Evolutionary conservation across 2,797 vertebrate genomes (phyloP).

Genomic region (Triplophysa yarkandensis): DNA sequence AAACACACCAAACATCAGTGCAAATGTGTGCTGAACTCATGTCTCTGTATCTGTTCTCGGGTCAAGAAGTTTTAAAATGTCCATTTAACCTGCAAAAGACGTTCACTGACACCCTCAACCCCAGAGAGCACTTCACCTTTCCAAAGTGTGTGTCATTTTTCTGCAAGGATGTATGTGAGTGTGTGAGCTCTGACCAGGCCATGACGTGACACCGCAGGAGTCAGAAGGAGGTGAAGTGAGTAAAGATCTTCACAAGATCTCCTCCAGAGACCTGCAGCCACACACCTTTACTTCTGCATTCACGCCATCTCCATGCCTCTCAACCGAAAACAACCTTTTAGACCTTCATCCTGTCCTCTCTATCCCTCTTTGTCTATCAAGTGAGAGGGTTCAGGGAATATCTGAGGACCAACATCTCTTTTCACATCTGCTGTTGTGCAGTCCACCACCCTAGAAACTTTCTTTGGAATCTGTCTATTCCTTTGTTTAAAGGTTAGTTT

Average conservation of each 20-base stretch:
- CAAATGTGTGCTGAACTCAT: slow-evolving; percentile 41
- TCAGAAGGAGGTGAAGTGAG: slow-evolving; percentile 77
- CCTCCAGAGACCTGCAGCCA: slow-evolving; percentile 67
- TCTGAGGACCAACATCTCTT: background rate
- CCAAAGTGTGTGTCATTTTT: slow-evolving; percentile 20
- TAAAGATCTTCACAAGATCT: slow-evolving; percentile 72
- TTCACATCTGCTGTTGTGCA: slow-evolving; percentile 10
- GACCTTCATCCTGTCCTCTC: background rate
- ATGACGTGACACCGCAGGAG: slow-evolving; percentile 69
- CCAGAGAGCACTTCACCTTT: slow-evolving; percentile 40
- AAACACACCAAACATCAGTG: slow-evolving; percentile 19
- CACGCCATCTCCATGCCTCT: slow-evolving; percentile 49
- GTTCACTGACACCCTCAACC: slow-evolving; percentile 25
- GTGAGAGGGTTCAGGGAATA: background rate
- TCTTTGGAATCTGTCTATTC: background rate
- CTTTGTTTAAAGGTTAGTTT: no score
- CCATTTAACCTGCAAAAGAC: slow-evolving; percentile 49
- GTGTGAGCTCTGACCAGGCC: slow-evolving; percentile 64
- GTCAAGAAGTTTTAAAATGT: slow-evolving; percentile 39
- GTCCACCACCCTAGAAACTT: background rate
- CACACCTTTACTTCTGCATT: slow-evolving; percentile 58
- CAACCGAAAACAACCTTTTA: slow-evolving; percentile 19
- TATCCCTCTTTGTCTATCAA: background rate
- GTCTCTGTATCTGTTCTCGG: background rate
- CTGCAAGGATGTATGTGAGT: slow-evolving; percentile 42